Conservation (phyloP, 2,797 vertebrate genomes). For the Pachyuromys duprasi region DNA sequence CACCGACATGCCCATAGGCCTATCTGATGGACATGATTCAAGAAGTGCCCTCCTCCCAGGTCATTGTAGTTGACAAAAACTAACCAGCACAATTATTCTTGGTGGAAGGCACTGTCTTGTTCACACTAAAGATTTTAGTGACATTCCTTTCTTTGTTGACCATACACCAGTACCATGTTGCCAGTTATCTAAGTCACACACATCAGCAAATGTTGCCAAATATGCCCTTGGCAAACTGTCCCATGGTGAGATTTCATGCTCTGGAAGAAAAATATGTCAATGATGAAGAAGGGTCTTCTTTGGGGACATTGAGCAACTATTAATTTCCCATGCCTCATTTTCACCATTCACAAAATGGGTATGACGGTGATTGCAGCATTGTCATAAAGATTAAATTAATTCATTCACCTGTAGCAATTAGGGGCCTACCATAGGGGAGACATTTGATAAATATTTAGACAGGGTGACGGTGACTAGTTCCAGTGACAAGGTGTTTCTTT, state of each 20-base stretch:
- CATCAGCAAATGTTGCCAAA: neutral
- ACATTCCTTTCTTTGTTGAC: neutral
- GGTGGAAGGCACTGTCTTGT: neutral
- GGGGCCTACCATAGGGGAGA: neutral
- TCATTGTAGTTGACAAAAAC: neutral
- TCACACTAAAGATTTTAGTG: neutral
- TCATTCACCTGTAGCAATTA: neutral
- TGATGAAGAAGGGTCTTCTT: neutral
- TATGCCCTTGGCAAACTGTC: neutral
- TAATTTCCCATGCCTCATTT: neutral
- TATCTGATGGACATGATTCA: neutral
- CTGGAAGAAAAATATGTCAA: neutral
- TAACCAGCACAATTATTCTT: neutral
- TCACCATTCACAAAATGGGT: slow-evolving; percentile 26
- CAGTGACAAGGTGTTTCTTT: neutral
- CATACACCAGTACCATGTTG: neutral
- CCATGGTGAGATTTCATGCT: neutral
- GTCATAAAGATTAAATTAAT: neutral
- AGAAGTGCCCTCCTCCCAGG: neutral
- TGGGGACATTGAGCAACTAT: neutral
- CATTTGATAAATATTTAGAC: slow-evolving; percentile 13
- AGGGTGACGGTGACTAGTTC: neutral
- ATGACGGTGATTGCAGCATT: neutral
- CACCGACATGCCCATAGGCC: neutral
- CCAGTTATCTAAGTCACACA: neutral